These are phyloP conservation scores for Standfussiana lucernea DNA, from an alignment of 2,888 invertebrate species.

Conservation along the genomic window DNA sequence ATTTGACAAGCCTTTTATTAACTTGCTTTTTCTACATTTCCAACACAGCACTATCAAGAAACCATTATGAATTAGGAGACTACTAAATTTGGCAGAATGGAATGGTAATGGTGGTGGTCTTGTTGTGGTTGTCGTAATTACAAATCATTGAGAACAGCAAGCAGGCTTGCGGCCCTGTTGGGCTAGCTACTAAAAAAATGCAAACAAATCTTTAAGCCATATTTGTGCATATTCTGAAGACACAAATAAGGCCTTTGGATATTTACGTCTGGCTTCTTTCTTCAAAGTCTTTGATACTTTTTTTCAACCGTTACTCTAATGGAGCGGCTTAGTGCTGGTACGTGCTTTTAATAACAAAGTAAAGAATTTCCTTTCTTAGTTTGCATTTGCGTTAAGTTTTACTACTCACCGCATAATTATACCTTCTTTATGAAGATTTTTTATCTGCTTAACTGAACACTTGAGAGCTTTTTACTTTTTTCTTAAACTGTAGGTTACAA, in stretches of 20 bases:
- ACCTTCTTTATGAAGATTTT: constrained; percentile 4
- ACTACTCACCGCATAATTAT: constrained; percentile 16
- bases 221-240: not conserved
- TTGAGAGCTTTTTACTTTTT: not conserved
- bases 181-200: no score
- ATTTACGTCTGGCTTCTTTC: constrained; percentile 2
- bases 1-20: no score
- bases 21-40: no score
- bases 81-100: no score
- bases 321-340: constrained; percentile 42
- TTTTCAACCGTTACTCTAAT: constrained; percentile 51
- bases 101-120: no score
- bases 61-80: no score
- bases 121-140: no score
- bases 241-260: not conserved
- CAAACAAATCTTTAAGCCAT: not conserved
- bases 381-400: constrained; percentile 35
- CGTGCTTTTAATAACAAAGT: constrained; percentile 56
- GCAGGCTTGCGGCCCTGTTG: no score
- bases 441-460: not conserved
- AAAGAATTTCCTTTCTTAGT: constrained; percentile 32
- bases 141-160: no score
- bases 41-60: no score
- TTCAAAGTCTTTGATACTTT: constrained; percentile 13
- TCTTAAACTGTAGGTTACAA: not conserved